Evolutionary conservation across 2,113 vertebrate genomes (phyloP).

Genomic region (Paramormyrops kingsleyae): DNA sequence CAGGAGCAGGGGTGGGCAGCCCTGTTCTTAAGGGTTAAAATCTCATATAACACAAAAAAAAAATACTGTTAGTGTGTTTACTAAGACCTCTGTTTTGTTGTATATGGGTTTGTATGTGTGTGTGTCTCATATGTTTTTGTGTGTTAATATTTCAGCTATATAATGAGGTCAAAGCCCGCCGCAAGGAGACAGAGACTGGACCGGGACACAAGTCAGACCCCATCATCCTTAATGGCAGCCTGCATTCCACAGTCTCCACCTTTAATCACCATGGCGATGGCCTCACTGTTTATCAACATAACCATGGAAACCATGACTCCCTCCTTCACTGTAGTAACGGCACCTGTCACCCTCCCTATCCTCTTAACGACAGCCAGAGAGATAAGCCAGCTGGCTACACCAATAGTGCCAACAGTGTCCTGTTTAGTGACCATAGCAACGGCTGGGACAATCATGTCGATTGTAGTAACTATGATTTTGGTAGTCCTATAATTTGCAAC

Average conservation of each 20-base stretch:
- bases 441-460: constrained; percentile 34
- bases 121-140: neutral
- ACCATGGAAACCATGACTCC: constrained; percentile 18
- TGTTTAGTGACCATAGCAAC: constrained; percentile 23
- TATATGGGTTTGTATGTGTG: neutral
- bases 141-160: constrained; percentile 70
- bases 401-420: neutral
- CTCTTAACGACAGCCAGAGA: neutral
- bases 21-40: neutral
- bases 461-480: neutral
- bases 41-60: no score
- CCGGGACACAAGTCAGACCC: constrained; percentile 50
- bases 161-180: constrained; percentile 84
- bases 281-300: constrained; percentile 15
- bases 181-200: constrained; percentile 62
- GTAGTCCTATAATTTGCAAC: neutral
- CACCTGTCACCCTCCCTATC: neutral
- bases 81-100: neutral
- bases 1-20: no score
- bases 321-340: constrained; percentile 35
- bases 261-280: constrained; percentile 30
- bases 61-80: neutral
- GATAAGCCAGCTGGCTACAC: neutral
- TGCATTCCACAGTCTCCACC: constrained; percentile 45
- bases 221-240: constrained; percentile 47